Evolutionary conservation across 1,140 invertebrate genomes (phyloP), one percentile per base, ranked within the genome.

Genomic region (Drosophila bipectinata): DNA sequence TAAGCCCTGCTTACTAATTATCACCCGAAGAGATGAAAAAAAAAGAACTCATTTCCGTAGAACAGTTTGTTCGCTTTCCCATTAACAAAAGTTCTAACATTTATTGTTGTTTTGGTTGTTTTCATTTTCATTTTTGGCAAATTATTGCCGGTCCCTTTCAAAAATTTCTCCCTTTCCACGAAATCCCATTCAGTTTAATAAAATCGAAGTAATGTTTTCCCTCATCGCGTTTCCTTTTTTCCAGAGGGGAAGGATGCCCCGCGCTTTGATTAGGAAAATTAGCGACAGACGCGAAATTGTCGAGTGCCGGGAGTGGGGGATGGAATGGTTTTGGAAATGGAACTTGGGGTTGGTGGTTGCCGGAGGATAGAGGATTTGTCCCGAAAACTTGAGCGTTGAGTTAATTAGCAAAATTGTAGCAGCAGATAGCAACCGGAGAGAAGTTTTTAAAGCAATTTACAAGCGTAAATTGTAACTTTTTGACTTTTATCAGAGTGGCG

Each of bases 371-470:
- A 37, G 41, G 44, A 63, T 57, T 32, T 53, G 37, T 47, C 56
- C 60, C 49, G 62, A 67, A 51, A 64, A 74, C 71, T 84, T 84
- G 76, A 69, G 81, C 76, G 75, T 76, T 79, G 83, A 87, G 83
- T 87, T 87, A 87, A 87, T 87, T 87, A 87, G 83, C 54, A 73
- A 87, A 87, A 87, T 87, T 87, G 83, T 83, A 77, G 68, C 76
- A 28, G 67, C 67, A 77, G 83, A 82, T 87, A 85, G 82, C 82
- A 77, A 58, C 64, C 60, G 56, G 26, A 62, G 62, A 59, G 64
- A 88, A 88, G 67, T 87, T 87, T 88, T 88, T 87, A 88, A 87
- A 87, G 83, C 83, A 83, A 88, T 87, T 83, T 87, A 88, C 83
- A 83, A 88, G 79, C 83, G 83, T 79, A 87, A 87, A 87, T 76